Evolutionary conservation across 2,113 vertebrate species (phyloP).

Genomic region (Triplophysa dalaica): DNA sequence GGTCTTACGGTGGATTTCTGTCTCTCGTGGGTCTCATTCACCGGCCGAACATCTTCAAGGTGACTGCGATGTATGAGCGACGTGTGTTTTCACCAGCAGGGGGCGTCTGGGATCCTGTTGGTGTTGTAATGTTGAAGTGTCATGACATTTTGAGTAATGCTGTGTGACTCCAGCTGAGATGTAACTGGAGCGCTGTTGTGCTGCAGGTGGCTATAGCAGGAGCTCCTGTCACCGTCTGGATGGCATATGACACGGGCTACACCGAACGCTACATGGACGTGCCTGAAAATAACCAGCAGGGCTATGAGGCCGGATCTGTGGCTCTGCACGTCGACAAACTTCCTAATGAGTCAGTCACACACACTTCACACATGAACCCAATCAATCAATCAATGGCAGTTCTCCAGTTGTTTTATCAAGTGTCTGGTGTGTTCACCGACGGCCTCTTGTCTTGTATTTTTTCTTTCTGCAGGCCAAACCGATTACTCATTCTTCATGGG

Average conservation of each 20-base stretch:
- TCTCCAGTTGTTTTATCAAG: neutral
- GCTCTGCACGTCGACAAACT: conserved; percentile 95
- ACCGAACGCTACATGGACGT: conserved; percentile 97
- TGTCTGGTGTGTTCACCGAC: neutral
- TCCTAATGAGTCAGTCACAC: conserved; percentile 88
- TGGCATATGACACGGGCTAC: conserved; percentile 96
- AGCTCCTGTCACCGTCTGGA: conserved; percentile 96
- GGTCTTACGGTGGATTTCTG: conserved; percentile 95
- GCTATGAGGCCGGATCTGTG: conserved; percentile 94
- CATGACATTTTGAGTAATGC: neutral
- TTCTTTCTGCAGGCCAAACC: conserved; percentile 83
- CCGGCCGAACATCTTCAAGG: conserved; percentile 92
- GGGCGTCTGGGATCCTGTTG: neutral
- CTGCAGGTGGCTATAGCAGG: conserved; percentile 90
- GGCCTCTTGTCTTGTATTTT: neutral
- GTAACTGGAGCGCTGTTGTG: neutral
- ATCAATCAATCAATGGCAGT: too few species aligned
- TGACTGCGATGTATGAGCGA: conserved; percentile 55
- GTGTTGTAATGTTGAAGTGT: neutral
- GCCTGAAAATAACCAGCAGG: conserved; percentile 93
- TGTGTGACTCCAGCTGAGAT: too few species aligned
- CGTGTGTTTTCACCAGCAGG: conserved; percentile 16
- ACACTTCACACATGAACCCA: neutral
- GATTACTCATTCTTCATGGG: conserved; percentile 94
- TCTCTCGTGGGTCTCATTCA: conserved; percentile 97